A percentile compares a stretch with the other conserved stretches of the same genome.
phyloP scores from a whole-genome alignment of 2,888 invertebrate genomes.

The Oscheius onirici region DNA sequence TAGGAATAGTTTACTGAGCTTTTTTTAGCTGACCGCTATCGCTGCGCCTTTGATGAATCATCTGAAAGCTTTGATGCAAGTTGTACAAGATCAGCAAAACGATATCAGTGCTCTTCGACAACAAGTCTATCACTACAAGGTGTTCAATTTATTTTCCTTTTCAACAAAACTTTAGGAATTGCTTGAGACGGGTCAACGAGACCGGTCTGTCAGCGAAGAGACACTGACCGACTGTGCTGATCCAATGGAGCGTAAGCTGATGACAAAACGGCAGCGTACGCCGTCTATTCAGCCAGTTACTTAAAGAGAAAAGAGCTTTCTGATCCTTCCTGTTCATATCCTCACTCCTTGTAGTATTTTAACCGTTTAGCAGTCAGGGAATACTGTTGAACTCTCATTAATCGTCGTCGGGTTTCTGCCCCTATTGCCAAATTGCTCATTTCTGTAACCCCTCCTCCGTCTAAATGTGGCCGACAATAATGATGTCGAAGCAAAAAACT shows the following conservation, averaged over 20 bases:
- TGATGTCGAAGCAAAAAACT: background rate
- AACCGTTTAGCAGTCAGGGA: background rate
- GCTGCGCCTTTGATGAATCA: slow-evolving; percentile 72
- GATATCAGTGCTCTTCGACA: slow-evolving; percentile 59
- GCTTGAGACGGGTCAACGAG: slow-evolving; percentile 53
- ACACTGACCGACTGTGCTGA: slow-evolving; percentile 59
- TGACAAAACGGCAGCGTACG: slow-evolving; percentile 48
- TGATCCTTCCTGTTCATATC: slow-evolving; percentile 9
- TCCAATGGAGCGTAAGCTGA: slow-evolving; percentile 42
- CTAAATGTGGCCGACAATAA: background rate
- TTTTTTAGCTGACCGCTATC: slow-evolving; percentile 58
- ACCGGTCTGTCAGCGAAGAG: slow-evolving; percentile 65
- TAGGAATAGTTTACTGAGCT: background rate
- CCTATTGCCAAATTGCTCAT: slow-evolving; percentile 30
- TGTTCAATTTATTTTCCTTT: background rate
- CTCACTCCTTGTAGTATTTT: background rate
- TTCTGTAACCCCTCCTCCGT: background rate
- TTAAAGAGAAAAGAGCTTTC: slow-evolving; percentile 20
- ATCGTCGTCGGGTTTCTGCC: slow-evolving; percentile 19
- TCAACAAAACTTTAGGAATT: slow-evolving; percentile 40
- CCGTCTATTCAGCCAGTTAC: slow-evolving; percentile 56
- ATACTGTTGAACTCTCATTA: background rate
- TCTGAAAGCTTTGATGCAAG: slow-evolving; percentile 68
- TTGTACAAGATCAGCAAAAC: slow-evolving; percentile 66
- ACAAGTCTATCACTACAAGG: slow-evolving; percentile 61